phyloP scores from a whole-genome alignment of 2,888 invertebrate genomes.

The Beris morrisii region DNA sequence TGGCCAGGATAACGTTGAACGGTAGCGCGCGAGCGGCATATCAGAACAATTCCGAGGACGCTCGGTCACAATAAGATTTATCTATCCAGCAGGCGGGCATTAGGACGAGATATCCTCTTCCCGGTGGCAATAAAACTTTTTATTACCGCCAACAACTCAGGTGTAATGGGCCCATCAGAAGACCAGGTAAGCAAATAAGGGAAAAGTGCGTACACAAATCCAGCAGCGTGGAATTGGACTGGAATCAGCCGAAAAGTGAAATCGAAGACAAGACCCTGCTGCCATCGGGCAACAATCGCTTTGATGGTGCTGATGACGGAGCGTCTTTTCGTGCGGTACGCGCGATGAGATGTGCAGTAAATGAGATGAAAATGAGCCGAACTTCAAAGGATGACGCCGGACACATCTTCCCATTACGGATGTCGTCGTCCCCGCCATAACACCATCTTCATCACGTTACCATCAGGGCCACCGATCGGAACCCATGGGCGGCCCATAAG shows the following conservation, averaged over 20 bases:
- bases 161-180: no score
- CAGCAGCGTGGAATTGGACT: no score
- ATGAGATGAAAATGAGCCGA: conserved; percentile 38
- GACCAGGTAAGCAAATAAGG: no score
- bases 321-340: no score
- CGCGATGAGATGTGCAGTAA: conserved; percentile 33
- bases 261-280: no score
- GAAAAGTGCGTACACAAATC: no score
- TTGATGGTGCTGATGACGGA: no score
- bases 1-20: background rate
- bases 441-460: conserved; percentile 25
- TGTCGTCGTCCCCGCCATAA: conserved; percentile 29
- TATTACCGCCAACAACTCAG: no score
- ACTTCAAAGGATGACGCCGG: conserved; percentile 36
- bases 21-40: background rate
- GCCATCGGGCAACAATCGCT: no score
- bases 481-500: conserved; percentile 5
- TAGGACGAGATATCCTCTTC: no score
- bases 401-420: conserved; percentile 34
- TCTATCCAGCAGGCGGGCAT: background rate
- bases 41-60: background rate
- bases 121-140: no score
- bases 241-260: no score
- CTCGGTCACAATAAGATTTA: background rate
- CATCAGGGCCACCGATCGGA: background rate